Conservation (phyloP, 2,797 vertebrate genomes). For the Galagoides demidoff region DNA sequence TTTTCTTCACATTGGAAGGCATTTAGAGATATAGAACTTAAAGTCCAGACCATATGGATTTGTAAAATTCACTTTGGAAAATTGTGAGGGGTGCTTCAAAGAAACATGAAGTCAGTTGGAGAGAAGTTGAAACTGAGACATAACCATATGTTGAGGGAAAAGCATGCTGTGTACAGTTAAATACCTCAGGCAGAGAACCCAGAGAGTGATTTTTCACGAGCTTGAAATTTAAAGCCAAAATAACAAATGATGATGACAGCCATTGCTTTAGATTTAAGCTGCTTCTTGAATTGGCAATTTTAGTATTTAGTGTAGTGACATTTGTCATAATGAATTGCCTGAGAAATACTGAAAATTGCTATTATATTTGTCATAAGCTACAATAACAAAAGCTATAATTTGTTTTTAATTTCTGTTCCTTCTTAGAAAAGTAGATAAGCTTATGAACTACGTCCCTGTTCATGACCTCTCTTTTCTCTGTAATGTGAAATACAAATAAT, state of each 20-base stretch:
- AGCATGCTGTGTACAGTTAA: accelerated
- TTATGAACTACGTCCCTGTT: background rate
- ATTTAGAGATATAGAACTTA: background rate
- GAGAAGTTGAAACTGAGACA: background rate
- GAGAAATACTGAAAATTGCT: background rate
- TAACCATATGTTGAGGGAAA: background rate
- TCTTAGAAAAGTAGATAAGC: background rate
- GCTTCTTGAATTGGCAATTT: background rate
- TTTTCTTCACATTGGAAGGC: background rate
- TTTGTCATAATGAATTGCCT: background rate
- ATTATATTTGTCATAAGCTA: background rate
- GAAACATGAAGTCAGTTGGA: background rate
- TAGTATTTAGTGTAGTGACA: background rate
- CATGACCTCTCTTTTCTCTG: background rate
- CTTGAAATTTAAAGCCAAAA: background rate
- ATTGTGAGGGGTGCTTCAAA: background rate
- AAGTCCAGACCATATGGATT: background rate
- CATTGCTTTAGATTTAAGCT: background rate
- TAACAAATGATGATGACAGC: background rate
- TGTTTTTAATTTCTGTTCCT: background rate
- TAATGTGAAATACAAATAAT: background rate
- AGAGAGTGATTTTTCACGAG: background rate
- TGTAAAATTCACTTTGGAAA: background rate
- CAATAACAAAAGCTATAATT: background rate
- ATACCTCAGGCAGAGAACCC: background rate